Evolutionary conservation across 2,797 vertebrate genomes (phyloP).

Genomic region (Schizopygopsis malacanthus): DNA sequence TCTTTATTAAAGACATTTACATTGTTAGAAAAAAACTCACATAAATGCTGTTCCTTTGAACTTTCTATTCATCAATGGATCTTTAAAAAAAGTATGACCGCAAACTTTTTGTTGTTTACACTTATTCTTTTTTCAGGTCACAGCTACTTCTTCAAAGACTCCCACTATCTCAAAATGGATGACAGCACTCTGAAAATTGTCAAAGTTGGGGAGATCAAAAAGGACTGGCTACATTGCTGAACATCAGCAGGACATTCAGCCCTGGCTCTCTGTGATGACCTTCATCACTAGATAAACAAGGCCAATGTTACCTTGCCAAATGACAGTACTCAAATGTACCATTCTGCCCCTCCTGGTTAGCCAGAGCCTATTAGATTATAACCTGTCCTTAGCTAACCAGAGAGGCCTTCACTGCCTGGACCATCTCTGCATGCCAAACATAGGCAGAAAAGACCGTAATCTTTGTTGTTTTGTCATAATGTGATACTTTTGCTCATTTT

Average conservation of each 20-base stretch:
- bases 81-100: no score
- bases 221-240: constrained; percentile 97
- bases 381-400: constrained; percentile 68
- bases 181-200: constrained; percentile 95
- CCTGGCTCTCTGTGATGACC: constrained; percentile 60
- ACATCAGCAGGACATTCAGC: constrained; percentile 59
- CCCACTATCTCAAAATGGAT: constrained; percentile 94
- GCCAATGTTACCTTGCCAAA: constrained; percentile 67
- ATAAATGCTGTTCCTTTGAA: no score
- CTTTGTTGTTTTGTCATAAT: constrained; percentile 65
- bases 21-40: no score
- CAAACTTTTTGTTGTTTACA: background rate
- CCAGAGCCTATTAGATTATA: constrained; percentile 65
- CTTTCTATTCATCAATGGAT: no score
- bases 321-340: constrained; percentile 76
- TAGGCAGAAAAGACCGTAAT: constrained; percentile 57
- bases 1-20: no score
- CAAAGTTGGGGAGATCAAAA: constrained; percentile 93
- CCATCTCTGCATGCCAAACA: constrained; percentile 45
- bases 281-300: constrained; percentile 59
- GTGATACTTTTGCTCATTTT: constrained; percentile 69
- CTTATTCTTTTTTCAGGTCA: constrained; percentile 78
- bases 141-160: constrained; percentile 97
- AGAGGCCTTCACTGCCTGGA: constrained; percentile 58
- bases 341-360: constrained; percentile 67